A percentile compares a stretch with the other conserved stretches of the same genome.
phyloP scores from a whole-genome alignment of 2,888 invertebrate species.

The Lepidocyrtinus sp. region DNA sequence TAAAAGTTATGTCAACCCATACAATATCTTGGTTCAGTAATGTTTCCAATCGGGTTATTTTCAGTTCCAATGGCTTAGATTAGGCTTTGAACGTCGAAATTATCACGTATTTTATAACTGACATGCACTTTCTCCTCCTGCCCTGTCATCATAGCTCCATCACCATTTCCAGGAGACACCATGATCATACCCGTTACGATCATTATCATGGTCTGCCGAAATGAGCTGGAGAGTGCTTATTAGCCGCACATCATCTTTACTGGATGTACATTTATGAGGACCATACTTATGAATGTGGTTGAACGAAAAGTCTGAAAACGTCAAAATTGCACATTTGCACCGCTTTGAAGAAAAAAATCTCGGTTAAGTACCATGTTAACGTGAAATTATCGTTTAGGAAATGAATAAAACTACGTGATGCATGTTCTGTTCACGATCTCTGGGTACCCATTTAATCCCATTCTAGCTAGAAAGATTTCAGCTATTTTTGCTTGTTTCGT shows the following conservation, averaged over 20 bases:
- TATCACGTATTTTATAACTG: too few species aligned
- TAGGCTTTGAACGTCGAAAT: too few species aligned
- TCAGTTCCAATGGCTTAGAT: too few species aligned
- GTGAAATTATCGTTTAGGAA: slow-evolving; percentile 22
- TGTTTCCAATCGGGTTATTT: too few species aligned
- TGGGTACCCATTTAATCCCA: slow-evolving; percentile 25
- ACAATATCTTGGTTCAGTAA: too few species aligned
- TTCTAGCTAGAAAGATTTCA: slow-evolving; percentile 39
- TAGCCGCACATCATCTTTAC: neutral
- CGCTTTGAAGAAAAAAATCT: neutral
- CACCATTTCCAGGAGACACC: slow-evolving; percentile 49
- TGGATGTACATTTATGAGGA: neutral
- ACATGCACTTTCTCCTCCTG: slow-evolving; percentile 28
- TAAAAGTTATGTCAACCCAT: too few species aligned
- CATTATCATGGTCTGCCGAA: slow-evolving; percentile 54
- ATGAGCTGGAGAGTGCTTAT: slow-evolving; percentile 30
- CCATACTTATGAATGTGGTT: neutral
- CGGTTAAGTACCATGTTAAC: too few species aligned
- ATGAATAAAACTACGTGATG: slow-evolving; percentile 32
- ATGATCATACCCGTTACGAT: slow-evolving; percentile 57
- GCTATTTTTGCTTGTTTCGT: slow-evolving; percentile 22
- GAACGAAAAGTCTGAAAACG: neutral
- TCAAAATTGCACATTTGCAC: neutral
- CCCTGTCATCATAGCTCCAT: slow-evolving; percentile 46
- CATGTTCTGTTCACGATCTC: slow-evolving; percentile 24